Base-by-base conservation (phyloP, 2,888 invertebrate genomes). In the Blomia tropicalis region DNA sequence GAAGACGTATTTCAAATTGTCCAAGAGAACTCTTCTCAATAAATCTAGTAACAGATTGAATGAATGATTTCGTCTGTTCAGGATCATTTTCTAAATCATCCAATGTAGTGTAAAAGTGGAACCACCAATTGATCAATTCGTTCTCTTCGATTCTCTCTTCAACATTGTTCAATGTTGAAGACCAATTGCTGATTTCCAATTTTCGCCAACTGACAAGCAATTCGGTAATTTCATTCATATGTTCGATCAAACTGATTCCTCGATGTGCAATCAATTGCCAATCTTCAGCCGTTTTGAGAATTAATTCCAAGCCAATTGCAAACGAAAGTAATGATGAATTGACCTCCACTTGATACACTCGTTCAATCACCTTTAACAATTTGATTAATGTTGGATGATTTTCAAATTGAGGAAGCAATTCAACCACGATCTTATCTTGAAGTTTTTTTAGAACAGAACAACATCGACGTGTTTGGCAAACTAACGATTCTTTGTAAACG, bases 221-320 rank as follows among this genome's bases (percentile, higher is more conserved):
- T 65, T 82, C 80, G 0, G 86, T 85, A 1, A 96, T 77, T 30
- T 79, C 79, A 30, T 81, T 74, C n/a, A 87, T 81, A 64, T 85
- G 79, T 0, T 80, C 78, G 0, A 81, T 79, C 70, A 99, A 75
- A 66, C 87, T 87, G 64, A 93, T 88, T 4, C 83, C 84, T 67
- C 80, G 82, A 70, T 89, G 88, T 0, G 93, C 91, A 68, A 87
- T 85, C 69, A 84, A 82, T 73, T 95, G 89, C 95, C 93, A 95
- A 70, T 90, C 85, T 67, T 75, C 73, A 29, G 74, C 70, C 64
- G 87, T 85, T 65, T 83, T 83, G 1, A 95, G 77, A 1, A 98
- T 76, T 56, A 92, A 77, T 74, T 98, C 96, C 60, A 96, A 77
- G 0, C 93, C 93, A 0, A 87, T 85, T 1, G 92, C 80, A 71